A percentile compares a stretch with the other conserved stretches of the same genome.
Evolutionary conservation across 2,888 invertebrate genomes (phyloP).

Genomic region (Anodontia alba): DNA sequence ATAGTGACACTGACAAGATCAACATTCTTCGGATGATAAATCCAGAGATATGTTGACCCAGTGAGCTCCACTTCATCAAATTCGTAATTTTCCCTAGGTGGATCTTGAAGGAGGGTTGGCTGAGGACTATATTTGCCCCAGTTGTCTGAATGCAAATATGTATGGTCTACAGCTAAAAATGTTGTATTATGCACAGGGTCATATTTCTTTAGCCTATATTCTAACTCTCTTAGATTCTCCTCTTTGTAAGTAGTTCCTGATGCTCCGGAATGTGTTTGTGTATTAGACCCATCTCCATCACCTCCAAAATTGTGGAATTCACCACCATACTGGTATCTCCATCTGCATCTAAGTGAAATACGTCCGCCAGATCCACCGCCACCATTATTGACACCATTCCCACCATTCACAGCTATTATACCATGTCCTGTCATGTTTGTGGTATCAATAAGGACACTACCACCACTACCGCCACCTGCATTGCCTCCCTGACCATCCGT

Average conservation of each 20-base stretch:
- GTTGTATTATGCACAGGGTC: constrained; percentile 72
- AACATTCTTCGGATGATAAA: constrained; percentile 65
- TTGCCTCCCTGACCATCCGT: constrained; percentile 58
- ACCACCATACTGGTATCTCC: constrained; percentile 75
- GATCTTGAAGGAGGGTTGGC: constrained; percentile 69
- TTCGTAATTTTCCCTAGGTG: constrained; percentile 63
- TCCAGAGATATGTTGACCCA: constrained; percentile 66
- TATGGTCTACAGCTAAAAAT: constrained; percentile 74
- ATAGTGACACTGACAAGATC: constrained; percentile 59
- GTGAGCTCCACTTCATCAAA: constrained; percentile 76
- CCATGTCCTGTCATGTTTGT: constrained; percentile 78
- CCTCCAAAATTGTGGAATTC: constrained; percentile 74
- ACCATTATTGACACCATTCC: constrained; percentile 64
- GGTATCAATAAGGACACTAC: constrained; percentile 66
- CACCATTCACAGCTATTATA: constrained; percentile 71
- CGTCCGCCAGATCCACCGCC: constrained; percentile 76
- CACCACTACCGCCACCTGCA: constrained; percentile 77
- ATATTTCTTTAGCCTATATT: constrained; percentile 74
- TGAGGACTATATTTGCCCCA: constrained; percentile 64
- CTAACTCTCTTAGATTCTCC: constrained; percentile 71
- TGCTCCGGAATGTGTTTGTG: constrained; percentile 67
- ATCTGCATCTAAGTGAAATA: constrained; percentile 71
- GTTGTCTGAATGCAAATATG: constrained; percentile 72
- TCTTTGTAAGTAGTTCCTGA: constrained; percentile 76
- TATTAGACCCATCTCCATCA: constrained; percentile 50